Base-by-base conservation (phyloP, 2,113 vertebrate species). In the Trogon melanurus region DNA sequence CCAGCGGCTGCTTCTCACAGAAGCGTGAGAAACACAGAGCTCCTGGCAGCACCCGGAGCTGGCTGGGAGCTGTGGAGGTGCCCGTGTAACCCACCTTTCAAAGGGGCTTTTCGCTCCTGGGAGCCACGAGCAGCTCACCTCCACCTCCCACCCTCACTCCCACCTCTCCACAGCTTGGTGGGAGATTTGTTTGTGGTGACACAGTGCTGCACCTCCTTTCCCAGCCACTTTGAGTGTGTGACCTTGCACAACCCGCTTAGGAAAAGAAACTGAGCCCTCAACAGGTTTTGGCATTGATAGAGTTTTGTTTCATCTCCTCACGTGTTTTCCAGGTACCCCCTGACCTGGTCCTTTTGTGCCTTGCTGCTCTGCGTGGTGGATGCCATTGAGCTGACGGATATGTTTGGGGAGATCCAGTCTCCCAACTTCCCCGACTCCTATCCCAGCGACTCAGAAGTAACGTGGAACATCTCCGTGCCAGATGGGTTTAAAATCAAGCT, bases 371-470 rank as follows among this genome's bases (percentile, higher is more conserved):
- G 66, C 1, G n/a, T 36, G 23, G 93, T 79, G 5, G 96, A 96
- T 41, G 84, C 97, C 10, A 72, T 98, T 16, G 96, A 98, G 27
- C 94, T 98, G 51, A 98, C 97, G 0, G 97, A 98, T 20, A 98
- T 98, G 98, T 98, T 98, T 70, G 99, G 99, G 17, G 98, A 98
- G 95, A 98, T 99, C 51, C 97, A 97, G 87, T 99, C 99, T 1
- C 99, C 99, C 23, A 98, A 98, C 95, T 99, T 98, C 94, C 99
- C 99, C 0, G 99, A 99, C 23, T 98, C 98, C 20, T 99, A 99
- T 38, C 99, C 99, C 4, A 98, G 97, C 2, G 98, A 99, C 74
- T 98, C 97, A 0, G 98, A 98, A 80, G 94, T 98, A 53, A 98
- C 96, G 0, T 99, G 99, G 99, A 99, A 99, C 82, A 96, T 99